These are phyloP conservation scores for Atethmia centrago DNA, from an alignment of 2,888 invertebrate genomes.

Conservation along the genomic window DNA sequence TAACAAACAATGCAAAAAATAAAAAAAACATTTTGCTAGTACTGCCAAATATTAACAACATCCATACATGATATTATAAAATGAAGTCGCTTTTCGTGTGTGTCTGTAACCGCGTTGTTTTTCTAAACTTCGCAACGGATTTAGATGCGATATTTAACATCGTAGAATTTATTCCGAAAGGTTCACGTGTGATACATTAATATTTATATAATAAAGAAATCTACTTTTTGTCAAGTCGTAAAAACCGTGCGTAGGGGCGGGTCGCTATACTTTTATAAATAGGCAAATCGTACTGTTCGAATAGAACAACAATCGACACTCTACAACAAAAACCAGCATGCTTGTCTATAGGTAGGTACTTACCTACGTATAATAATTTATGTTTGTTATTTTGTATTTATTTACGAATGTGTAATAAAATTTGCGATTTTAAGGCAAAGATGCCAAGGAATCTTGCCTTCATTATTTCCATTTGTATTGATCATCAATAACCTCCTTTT, in stretches of 20 bases:
- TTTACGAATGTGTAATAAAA: neutral
- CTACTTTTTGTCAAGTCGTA: too few species aligned
- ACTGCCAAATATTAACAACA: constrained; percentile 71
- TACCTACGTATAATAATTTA: neutral
- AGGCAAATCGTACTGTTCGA: constrained; percentile 56
- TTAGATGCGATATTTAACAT: neutral
- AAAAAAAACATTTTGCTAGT: constrained; percentile 37
- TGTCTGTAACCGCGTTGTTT: neutral
- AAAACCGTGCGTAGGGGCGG: too few species aligned
- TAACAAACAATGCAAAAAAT: constrained; percentile 46
- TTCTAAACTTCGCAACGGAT: constrained; percentile 1
- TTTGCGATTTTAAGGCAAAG: neutral
- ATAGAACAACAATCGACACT: constrained; percentile 60
- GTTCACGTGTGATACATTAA: neutral
- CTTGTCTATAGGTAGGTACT: neutral
- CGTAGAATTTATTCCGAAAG: neutral
- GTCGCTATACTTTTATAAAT: constrained; percentile 65
- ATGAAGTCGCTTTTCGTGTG: neutral
- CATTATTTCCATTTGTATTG: neutral
- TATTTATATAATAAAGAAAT: neutral
- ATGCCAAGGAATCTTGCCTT: too few species aligned
- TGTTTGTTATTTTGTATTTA: too few species aligned
- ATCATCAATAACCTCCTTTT: neutral
- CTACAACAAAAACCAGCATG: constrained; percentile 44
- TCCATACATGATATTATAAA: constrained; percentile 18